Evolutionary conservation across 2,797 vertebrate species (phyloP).

Genomic region (Silurus aristotelis): DNA sequence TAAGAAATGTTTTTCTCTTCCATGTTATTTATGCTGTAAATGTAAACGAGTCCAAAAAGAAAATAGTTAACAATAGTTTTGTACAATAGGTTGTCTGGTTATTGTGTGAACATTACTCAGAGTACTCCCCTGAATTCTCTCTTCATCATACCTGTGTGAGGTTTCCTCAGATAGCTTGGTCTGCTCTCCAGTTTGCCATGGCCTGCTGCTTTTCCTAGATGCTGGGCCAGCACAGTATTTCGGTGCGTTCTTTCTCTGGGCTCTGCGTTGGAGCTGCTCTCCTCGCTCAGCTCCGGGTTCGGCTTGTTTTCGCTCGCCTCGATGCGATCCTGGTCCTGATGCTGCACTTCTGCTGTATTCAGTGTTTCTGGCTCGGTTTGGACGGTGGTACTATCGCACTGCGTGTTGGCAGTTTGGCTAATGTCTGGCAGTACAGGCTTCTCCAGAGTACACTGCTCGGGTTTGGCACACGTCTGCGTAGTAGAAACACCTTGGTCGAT

Average conservation of each 20-base stretch:
- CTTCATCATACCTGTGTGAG: conserved; percentile 74
- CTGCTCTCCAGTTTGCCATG: conserved; percentile 73
- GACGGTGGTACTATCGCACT: conserved; percentile 61
- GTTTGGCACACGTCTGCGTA: conserved; percentile 77
- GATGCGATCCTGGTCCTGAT: conserved; percentile 51
- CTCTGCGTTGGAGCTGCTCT: conserved; percentile 70
- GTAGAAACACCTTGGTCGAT: conserved; percentile 74
- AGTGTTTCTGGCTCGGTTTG: conserved; percentile 69
- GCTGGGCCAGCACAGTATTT: conserved; percentile 66
- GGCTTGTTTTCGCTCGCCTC: conserved; percentile 71
- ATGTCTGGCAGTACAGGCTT: conserved; percentile 67
- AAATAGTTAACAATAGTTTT: no score
- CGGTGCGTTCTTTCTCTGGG: conserved; percentile 66
- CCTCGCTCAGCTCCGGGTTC: conserved; percentile 65
- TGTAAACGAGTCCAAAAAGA: background rate
- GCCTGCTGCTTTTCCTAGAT: conserved; percentile 65
- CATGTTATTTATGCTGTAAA: background rate
- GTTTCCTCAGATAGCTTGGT: conserved; percentile 75
- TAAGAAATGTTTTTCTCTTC: background rate
- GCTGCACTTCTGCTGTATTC: conserved; percentile 54
- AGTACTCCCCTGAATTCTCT: background rate
- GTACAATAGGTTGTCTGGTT: no score
- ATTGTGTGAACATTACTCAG: no score
- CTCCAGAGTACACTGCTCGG: conserved; percentile 68
- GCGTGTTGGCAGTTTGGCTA: conserved; percentile 47